Conservation (phyloP, 2,797 vertebrate genomes). For the Poecile montanus region DNA sequence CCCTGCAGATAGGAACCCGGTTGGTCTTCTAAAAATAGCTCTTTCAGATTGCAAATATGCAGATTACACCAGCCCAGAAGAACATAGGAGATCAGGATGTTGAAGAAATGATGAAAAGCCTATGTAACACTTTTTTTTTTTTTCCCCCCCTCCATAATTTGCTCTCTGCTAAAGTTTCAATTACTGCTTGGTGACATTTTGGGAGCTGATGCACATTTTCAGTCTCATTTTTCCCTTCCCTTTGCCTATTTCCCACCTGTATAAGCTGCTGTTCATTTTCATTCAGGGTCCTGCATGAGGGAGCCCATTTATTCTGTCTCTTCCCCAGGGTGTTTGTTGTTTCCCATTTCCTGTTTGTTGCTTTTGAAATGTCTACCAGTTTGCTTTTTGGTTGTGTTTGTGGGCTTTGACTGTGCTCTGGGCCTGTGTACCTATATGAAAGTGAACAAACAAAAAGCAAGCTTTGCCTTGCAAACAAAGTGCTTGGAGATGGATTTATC, state of each 20-base stretch:
- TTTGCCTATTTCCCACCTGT: neutral
- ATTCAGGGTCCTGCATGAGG: neutral
- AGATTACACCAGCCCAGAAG: neutral
- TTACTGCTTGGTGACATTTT: neutral
- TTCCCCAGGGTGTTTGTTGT: neutral
- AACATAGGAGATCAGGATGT: neutral
- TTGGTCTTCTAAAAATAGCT: slow-evolving; percentile 26
- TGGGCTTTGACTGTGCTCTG: neutral
- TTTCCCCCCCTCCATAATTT: neutral
- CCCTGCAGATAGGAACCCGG: neutral
- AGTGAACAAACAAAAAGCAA: neutral
- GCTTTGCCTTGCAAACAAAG: neutral
- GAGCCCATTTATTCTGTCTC: neutral
- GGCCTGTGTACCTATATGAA: neutral
- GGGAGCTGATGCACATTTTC: neutral
- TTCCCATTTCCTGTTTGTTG: neutral
- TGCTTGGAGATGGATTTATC: neutral
- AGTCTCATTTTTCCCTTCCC: neutral
- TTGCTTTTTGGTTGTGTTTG: neutral
- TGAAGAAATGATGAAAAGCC: neutral
- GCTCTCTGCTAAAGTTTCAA: neutral
- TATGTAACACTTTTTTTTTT: neutral
- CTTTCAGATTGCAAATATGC: slow-evolving; percentile 5
- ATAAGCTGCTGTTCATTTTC: neutral
- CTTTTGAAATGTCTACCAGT: neutral